Percentiles rank a stretch among this genome's conserved stretches.
Evolutionary conservation across 2,888 invertebrate genomes (phyloP).

Genomic region (Catocala nupta): DNA sequence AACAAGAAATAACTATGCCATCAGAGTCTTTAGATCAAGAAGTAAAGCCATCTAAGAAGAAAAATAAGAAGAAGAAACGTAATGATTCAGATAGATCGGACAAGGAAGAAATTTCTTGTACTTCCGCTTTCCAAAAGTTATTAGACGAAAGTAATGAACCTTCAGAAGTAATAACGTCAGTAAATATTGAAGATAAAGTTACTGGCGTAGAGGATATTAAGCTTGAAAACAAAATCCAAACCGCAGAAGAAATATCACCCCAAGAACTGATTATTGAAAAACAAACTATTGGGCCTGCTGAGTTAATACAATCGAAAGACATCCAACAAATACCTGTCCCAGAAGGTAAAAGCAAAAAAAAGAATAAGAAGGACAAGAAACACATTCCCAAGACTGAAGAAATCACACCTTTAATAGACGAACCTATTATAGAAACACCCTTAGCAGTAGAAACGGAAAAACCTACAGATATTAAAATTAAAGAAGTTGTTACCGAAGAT

Average conservation of each 20-base stretch:
- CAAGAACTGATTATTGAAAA: conserved; percentile 23
- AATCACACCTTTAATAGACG: conserved; percentile 10
- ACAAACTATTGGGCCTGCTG: background rate
- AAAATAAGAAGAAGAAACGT: conserved; percentile 78
- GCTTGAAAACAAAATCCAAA: conserved; percentile 14
- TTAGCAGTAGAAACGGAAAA: conserved; percentile 6
- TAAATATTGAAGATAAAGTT: conserved; percentile 18
- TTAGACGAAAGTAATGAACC: conserved; percentile 54
- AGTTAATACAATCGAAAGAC: conserved; percentile 17
- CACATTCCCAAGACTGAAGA: conserved; percentile 34
- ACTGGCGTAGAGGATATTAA: conserved; percentile 8
- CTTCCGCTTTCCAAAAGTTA: conserved; percentile 69
- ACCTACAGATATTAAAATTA: conserved; percentile 3
- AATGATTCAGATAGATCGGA: conserved; percentile 76
- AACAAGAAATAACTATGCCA: conserved; percentile 23
- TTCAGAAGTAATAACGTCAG: conserved; percentile 24
- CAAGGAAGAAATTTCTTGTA: conserved; percentile 68
- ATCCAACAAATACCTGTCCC: conserved; percentile 12
- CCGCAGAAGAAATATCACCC: conserved; percentile 3
- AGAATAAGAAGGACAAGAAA: conserved; percentile 58
- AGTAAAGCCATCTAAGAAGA: conserved; percentile 64
- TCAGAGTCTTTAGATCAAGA: conserved; percentile 55
- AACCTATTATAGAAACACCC: background rate
- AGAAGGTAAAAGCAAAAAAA: conserved; percentile 53
- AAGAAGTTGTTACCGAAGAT: too few relatives aligned